phyloP scores from a whole-genome alignment of 2,113 vertebrate species.

The Sinocyclocheilus rhinocerous region DNA sequence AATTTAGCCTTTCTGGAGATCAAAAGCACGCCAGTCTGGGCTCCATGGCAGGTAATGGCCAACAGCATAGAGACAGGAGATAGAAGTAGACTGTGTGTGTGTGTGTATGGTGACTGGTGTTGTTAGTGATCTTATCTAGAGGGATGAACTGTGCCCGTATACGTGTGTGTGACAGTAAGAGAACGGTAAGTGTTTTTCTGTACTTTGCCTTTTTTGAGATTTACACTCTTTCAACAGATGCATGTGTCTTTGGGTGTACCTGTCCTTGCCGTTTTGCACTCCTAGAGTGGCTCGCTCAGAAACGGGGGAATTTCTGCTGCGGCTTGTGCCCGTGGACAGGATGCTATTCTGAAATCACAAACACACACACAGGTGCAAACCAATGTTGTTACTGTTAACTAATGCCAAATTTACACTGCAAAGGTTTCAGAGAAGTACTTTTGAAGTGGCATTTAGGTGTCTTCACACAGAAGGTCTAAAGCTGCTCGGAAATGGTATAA shows the following conservation, averaged over 20 bases:
- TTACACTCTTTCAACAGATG: neutral
- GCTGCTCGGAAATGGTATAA: too few species aligned
- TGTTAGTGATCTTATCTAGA: constrained; percentile 9
- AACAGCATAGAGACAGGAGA: neutral
- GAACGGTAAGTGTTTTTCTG: neutral
- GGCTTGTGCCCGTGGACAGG: constrained; percentile 86
- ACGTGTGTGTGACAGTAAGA: constrained; percentile 2
- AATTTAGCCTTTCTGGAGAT: constrained; percentile 3
- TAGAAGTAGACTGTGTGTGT: neutral
- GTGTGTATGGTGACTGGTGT: neutral
- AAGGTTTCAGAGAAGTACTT: neutral
- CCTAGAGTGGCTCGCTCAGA: constrained; percentile 82
- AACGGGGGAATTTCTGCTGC: constrained; percentile 88
- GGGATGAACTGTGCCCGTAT: neutral
- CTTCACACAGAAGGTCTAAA: neutral
- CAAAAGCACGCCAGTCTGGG: neutral
- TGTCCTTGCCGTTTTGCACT: constrained; percentile 47
- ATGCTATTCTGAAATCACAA: constrained; percentile 82
- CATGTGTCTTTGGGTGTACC: neutral
- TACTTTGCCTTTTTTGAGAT: neutral
- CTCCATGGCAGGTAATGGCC: constrained; percentile 50
- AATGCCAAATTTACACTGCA: neutral
- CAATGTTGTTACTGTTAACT: neutral
- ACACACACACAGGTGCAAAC: constrained; percentile 70
- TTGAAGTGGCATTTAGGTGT: neutral